A percentile compares a stretch with the other conserved stretches of the same genome.
Conservation (phyloP, 2,888 invertebrate genomes). For the Dicranocentrus wangi region DNA sequence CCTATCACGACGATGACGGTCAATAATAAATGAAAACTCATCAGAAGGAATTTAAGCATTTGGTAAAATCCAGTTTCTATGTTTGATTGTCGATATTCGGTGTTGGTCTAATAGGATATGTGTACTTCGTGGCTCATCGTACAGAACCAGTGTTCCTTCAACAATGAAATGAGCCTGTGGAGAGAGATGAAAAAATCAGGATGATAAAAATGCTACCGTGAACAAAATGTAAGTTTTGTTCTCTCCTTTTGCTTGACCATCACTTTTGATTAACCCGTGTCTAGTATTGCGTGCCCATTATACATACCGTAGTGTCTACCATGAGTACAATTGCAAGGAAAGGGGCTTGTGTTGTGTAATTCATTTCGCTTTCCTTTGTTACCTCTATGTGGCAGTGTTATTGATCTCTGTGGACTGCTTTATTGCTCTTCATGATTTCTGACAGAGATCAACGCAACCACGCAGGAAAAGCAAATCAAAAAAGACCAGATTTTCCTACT, state of each 20-base stretch:
- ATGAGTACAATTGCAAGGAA: too few relatives aligned
- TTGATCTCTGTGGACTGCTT: constrained; percentile 45
- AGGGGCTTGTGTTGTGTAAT: constrained; percentile 7
- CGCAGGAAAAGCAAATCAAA: background rate
- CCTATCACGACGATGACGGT: background rate
- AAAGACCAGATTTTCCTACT: constrained; percentile 21
- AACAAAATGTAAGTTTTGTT: too few relatives aligned
- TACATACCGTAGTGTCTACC: too few relatives aligned
- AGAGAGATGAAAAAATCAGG: background rate
- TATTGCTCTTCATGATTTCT: constrained; percentile 32
- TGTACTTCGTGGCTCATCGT: background rate
- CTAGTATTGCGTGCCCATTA: too few relatives aligned
- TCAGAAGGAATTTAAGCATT: background rate
- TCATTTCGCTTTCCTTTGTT: constrained; percentile 26
- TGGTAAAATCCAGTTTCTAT: background rate
- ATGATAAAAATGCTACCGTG: background rate
- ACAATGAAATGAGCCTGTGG: background rate
- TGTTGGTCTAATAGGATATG: background rate
- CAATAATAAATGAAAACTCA: background rate
- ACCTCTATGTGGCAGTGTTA: constrained; percentile 26
- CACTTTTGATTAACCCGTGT: too few relatives aligned
- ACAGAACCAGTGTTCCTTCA: background rate
- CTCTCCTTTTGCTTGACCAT: too few relatives aligned
- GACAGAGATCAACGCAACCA: background rate
- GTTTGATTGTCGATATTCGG: background rate